These are phyloP conservation scores for Cyprinodon tularosa DNA, from an alignment of 2,113 vertebrate genomes.

Conservation along the genomic window DNA sequence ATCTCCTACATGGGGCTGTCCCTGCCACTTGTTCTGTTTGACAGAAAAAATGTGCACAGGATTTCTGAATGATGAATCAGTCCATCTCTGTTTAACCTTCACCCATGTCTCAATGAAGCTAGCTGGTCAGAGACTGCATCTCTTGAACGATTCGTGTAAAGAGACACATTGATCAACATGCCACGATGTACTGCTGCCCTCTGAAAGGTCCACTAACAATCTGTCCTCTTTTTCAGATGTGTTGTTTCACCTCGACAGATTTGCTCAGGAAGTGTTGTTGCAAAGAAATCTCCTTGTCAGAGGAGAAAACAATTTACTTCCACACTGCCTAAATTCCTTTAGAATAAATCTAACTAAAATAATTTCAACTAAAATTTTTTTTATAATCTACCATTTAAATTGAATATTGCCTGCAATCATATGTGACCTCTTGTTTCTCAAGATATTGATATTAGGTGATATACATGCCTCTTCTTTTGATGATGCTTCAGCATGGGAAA, in stretches of 20 bases:
- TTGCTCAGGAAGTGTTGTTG: slow-evolving; percentile 28
- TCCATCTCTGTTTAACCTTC: slow-evolving; percentile 62
- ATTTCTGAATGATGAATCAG: slow-evolving; percentile 48
- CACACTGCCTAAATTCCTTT: no score
- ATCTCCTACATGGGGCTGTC: slow-evolving; percentile 4
- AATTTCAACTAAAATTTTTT: no score
- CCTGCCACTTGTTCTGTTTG: neutral
- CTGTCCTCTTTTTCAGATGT: slow-evolving; percentile 30
- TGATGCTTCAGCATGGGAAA: no score
- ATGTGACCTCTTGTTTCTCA: no score
- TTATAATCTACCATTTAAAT: no score
- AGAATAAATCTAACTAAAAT: no score
- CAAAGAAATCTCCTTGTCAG: slow-evolving; percentile 34
- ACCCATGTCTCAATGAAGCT: slow-evolving; percentile 53
- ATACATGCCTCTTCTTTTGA: no score
- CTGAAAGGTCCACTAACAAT: slow-evolving; percentile 52
- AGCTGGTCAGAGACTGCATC: slow-evolving; percentile 48
- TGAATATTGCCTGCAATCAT: no score
- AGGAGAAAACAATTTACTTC: neutral
- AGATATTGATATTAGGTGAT: no score
- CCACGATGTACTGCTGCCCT: slow-evolving; percentile 44
- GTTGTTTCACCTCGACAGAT: slow-evolving; percentile 50
- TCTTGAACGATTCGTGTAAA: slow-evolving; percentile 26
- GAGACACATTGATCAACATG: slow-evolving; percentile 65
- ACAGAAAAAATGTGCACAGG: slow-evolving; percentile 16